Conservation (phyloP, 2,797 vertebrate species). For the Botia kubotai region DNA sequence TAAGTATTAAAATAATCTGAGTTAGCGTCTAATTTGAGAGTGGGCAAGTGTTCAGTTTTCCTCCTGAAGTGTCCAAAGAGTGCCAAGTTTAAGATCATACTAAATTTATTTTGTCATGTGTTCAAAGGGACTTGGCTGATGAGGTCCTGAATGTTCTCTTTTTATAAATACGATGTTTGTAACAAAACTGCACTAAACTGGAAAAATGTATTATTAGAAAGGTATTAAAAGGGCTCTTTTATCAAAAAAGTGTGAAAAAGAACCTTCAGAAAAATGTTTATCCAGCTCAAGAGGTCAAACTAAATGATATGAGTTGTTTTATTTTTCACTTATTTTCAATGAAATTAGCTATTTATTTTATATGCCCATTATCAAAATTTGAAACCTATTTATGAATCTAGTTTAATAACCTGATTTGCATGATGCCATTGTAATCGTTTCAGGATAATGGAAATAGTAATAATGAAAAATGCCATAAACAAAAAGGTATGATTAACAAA, state of each 20-base stretch:
- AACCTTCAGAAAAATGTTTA: background rate
- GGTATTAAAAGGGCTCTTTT: background rate
- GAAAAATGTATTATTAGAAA: background rate
- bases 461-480: background rate
- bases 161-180: conserved; percentile 56
- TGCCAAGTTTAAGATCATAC: conserved; percentile 81
- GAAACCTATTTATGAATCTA: background rate
- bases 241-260: background rate
- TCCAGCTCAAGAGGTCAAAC: background rate
- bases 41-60: conserved; percentile 78
- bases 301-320: background rate
- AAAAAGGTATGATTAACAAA: background rate
- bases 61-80: conserved; percentile 64
- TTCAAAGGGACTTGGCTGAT: conserved; percentile 79
- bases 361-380: background rate
- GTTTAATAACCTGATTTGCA: background rate
- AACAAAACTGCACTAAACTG: background rate
- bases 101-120: conserved; percentile 83
- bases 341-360: background rate
- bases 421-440: background rate
- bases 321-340: background rate
- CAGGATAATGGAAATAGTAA: background rate
- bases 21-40: conserved; percentile 80
- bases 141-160: conserved; percentile 68
- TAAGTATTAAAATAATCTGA: conserved; percentile 83